These are phyloP conservation scores for Liparis tanakae DNA, from an alignment of 2,797 vertebrate species.

Conservation along the genomic window DNA sequence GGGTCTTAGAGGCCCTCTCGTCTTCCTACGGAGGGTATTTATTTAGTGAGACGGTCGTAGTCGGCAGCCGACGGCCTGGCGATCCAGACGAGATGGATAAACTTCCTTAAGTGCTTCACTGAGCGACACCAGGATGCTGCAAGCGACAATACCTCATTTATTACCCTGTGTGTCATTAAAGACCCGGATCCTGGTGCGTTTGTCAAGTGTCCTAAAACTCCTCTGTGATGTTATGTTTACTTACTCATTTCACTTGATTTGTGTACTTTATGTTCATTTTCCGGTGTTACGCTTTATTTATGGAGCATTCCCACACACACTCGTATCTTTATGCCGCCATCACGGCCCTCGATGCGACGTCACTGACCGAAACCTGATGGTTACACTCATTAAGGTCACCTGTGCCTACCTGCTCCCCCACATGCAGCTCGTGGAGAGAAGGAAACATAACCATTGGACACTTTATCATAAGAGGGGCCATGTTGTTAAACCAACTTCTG, in stretches of 20 bases:
- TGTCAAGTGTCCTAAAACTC: constrained; percentile 5
- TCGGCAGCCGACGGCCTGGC: neutral
- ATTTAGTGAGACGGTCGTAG: neutral
- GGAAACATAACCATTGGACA: neutral
- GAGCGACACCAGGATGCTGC: constrained; percentile 18
- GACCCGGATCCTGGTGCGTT: neutral
- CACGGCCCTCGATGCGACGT: neutral
- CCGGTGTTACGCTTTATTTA: neutral
- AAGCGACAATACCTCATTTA: constrained; percentile 31
- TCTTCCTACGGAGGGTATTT: neutral
- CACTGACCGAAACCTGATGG: neutral
- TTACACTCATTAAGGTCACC: constrained; percentile 8
- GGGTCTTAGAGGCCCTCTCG: neutral
- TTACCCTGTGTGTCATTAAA: constrained; percentile 25
- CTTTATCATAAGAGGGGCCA: neutral
- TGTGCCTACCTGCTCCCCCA: constrained; percentile 6
- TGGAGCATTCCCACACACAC: neutral
- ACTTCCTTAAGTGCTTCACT: constrained; percentile 30
- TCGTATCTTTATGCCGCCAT: neutral
- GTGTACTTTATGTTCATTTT: constrained; percentile 4
- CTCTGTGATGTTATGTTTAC: constrained; percentile 1
- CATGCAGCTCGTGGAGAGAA: neutral
- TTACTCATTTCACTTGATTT: neutral
- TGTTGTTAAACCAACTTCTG: neutral
- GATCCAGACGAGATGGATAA: neutral